Percentiles rank a stretch among this genome's conserved stretches.
phyloP scores from a whole-genome alignment of 2,113 vertebrate genomes.

The Poeciliopsis turrubarensis region DNA sequence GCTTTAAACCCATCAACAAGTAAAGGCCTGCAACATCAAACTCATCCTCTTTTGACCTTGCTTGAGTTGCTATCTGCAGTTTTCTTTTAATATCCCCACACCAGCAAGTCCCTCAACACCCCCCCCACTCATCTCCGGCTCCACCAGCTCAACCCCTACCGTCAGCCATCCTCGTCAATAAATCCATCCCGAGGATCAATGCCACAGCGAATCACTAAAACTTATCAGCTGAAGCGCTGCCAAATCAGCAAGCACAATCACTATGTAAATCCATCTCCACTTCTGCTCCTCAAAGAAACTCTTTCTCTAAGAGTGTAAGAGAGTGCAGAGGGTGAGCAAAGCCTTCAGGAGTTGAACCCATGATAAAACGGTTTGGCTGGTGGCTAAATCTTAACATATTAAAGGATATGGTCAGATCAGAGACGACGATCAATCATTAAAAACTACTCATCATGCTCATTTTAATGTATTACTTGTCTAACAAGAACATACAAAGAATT shows the following conservation, averaged over 20 bases:
- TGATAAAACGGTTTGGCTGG: slow-evolving; percentile 41
- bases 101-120: slow-evolving; percentile 25
- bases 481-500: not conserved
- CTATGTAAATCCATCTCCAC: slow-evolving; percentile 84
- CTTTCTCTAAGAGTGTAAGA: slow-evolving; percentile 24
- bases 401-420: slow-evolving; percentile 43
- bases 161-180: slow-evolving; percentile 75
- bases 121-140: slow-evolving; percentile 1
- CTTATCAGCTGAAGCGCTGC: slow-evolving; percentile 82
- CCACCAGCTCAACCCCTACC: slow-evolving; percentile 62
- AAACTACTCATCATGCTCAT: not conserved
- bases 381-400: slow-evolving; percentile 33
- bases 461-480: not conserved
- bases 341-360: slow-evolving; percentile 29
- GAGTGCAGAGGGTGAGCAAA: slow-evolving; percentile 32
- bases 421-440: slow-evolving; percentile 5
- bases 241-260: slow-evolving; percentile 85
- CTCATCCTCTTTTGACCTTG: slow-evolving; percentile 63
- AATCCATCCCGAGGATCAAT: slow-evolving; percentile 84
- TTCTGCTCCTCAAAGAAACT: slow-evolving; percentile 60
- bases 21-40: slow-evolving; percentile 47
- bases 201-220: slow-evolving; percentile 81
- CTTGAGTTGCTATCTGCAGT: slow-evolving; percentile 62
- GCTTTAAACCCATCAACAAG: slow-evolving; percentile 48
- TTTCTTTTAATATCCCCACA: slow-evolving; percentile 59